These are phyloP conservation scores for Sarcophilus harrisii DNA, from an alignment of 2,797 vertebrate species.

Conservation along the genomic window DNA sequence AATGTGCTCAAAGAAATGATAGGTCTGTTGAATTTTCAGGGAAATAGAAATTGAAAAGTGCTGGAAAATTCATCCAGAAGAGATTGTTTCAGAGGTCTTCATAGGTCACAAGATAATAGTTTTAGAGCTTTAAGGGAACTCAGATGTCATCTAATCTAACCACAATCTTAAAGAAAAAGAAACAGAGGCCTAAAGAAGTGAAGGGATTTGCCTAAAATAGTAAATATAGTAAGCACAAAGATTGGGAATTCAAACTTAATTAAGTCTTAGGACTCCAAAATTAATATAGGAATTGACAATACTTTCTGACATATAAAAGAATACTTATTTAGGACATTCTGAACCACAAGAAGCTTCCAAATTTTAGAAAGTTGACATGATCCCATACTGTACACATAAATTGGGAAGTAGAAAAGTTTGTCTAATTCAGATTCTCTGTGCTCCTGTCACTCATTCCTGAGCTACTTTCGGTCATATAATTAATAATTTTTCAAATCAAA, in stretches of 20 bases:
- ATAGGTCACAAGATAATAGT: background rate
- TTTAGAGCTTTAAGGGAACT: background rate
- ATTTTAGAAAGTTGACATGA: conserved; percentile 8
- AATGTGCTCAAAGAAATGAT: conserved; percentile 21
- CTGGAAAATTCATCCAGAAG: background rate
- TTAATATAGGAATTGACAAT: background rate
- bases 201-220: background rate
- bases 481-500: conserved; percentile 16
- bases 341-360: background rate
- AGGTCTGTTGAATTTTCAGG: conserved; percentile 19
- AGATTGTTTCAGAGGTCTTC: background rate
- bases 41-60: background rate
- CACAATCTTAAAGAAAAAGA: background rate
- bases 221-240: background rate
- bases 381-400: background rate
- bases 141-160: background rate
- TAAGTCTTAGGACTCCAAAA: background rate
- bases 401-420: conserved; percentile 11
- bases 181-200: background rate
- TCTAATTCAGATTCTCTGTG: background rate
- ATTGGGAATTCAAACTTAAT: background rate
- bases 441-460: background rate
- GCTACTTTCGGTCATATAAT: background rate
- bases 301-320: background rate
- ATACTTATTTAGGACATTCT: background rate